phyloP scores from a whole-genome alignment of 2,113 vertebrate genomes.

The Callionymus lyra region DNA sequence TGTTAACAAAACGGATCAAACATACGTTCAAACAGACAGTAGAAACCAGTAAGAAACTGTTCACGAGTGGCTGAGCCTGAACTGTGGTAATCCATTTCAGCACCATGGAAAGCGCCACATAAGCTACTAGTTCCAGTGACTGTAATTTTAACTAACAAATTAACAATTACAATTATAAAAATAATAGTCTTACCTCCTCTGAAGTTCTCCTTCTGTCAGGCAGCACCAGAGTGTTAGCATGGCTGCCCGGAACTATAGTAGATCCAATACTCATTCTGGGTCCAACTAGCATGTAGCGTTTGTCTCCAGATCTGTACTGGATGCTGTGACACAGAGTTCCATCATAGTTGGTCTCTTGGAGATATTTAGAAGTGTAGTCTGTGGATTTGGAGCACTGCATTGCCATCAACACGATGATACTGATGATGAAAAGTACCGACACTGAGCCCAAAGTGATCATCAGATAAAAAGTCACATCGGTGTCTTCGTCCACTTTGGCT shows the following conservation, averaged over 20 bases:
- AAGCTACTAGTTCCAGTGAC: no score
- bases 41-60: no score
- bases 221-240: slow-evolving; percentile 49
- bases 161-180: no score
- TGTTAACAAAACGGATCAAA: no score
- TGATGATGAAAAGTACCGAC: slow-evolving; percentile 49
- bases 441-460: slow-evolving; percentile 52
- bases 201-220: slow-evolving; percentile 39
- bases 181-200: slow-evolving; percentile 31
- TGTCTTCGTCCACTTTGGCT: slow-evolving; percentile 10
- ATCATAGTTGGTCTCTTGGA: slow-evolving; percentile 51
- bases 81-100: neutral
- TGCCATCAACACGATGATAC: slow-evolving; percentile 36
- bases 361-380: slow-evolving; percentile 41
- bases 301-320: slow-evolving; percentile 58
- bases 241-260: slow-evolving; percentile 53
- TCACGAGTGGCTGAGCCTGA: no score
- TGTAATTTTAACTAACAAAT: neutral
- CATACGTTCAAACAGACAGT: no score
- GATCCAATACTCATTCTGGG: slow-evolving; percentile 60
- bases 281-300: slow-evolving; percentile 62
- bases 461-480: slow-evolving; percentile 40
- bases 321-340: slow-evolving; percentile 56
- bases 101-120: slow-evolving; percentile 37
- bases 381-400: slow-evolving; percentile 51